Conservation (phyloP, 2,113 vertebrate species). For the Apteryx owenii region DNA sequence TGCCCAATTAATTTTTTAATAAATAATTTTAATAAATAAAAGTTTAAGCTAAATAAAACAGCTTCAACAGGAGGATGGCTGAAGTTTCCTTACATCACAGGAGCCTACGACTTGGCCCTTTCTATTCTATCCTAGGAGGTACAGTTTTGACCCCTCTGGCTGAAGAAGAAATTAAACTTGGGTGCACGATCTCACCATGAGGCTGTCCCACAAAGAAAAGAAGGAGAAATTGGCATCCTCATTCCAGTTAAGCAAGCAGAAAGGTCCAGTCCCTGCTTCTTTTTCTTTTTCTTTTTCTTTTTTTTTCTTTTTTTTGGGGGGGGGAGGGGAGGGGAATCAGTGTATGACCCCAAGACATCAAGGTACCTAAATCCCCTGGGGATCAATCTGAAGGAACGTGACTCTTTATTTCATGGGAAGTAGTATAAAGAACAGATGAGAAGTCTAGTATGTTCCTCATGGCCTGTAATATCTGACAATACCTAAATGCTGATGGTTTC, state of each 20-base stretch:
- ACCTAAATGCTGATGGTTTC: neutral
- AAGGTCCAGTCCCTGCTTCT: neutral
- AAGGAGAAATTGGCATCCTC: neutral
- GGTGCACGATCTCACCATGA: neutral
- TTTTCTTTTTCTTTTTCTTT: neutral
- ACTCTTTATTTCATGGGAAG: neutral
- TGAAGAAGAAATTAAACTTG: neutral
- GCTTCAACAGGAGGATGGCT: neutral
- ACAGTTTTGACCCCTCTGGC: neutral
- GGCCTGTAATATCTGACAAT: neutral
- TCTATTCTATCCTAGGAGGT: neutral
- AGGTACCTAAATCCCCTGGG: neutral
- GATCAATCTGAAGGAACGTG: neutral
- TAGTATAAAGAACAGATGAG: neutral
- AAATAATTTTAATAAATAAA: too few relatives aligned
- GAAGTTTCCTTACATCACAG: neutral
- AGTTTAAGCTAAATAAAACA: neutral
- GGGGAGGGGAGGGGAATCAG: fast-evolving
- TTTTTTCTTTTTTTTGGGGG: neutral
- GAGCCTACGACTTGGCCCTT: neutral
- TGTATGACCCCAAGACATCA: neutral
- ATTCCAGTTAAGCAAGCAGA: neutral
- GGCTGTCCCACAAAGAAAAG: neutral
- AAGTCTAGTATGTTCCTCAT: neutral
- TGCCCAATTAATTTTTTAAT: neutral